phyloP scores from a whole-genome alignment of 2,113 vertebrate genomes.

The Bostrychus sinensis region DNA sequence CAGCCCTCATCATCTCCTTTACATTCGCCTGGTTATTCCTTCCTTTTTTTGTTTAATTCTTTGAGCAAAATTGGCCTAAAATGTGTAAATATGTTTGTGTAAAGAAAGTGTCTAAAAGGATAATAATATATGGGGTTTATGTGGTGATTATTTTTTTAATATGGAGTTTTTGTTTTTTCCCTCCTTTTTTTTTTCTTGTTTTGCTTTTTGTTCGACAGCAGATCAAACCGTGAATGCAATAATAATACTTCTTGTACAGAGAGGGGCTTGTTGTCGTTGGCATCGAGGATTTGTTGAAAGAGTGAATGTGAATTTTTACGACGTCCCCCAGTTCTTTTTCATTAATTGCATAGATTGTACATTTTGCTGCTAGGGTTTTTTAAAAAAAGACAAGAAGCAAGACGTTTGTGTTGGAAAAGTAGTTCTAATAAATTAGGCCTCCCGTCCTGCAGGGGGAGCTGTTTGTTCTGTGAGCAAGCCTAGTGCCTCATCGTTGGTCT shows the following conservation, averaged over 20 bases:
- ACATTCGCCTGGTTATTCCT: slow-evolving; percentile 48
- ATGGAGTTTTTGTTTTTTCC: slow-evolving; percentile 50
- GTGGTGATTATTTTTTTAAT: slow-evolving; percentile 72
- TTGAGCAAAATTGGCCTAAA: slow-evolving; percentile 59
- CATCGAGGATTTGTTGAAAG: slow-evolving; percentile 64
- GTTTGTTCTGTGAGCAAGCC: slow-evolving; percentile 57
- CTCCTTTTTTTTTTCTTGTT: slow-evolving; percentile 29
- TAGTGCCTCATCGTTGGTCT: slow-evolving; percentile 65
- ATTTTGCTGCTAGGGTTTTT: slow-evolving; percentile 72
- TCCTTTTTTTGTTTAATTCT: slow-evolving; percentile 41
- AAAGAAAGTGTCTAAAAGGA: slow-evolving; percentile 75
- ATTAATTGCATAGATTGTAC: slow-evolving; percentile 69
- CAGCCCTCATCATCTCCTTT: slow-evolving; percentile 27
- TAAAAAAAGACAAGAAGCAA: slow-evolving; percentile 35
- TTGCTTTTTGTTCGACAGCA: slow-evolving; percentile 60
- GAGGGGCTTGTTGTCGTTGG: slow-evolving; percentile 37
- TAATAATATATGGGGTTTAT: slow-evolving; percentile 79
- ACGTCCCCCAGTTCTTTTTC: slow-evolving; percentile 7
- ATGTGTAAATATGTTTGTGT: slow-evolving; percentile 76
- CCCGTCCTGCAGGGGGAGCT: slow-evolving; percentile 57
- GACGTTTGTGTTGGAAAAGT: slow-evolving; percentile 56
- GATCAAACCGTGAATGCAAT: slow-evolving; percentile 77
- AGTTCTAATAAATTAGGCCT: slow-evolving; percentile 63
- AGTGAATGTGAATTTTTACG: slow-evolving; percentile 78
- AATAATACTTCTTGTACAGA: slow-evolving; percentile 78